Evolutionary conservation across 2,888 invertebrate species (phyloP).

Genomic region (Agrotis clavis): DNA sequence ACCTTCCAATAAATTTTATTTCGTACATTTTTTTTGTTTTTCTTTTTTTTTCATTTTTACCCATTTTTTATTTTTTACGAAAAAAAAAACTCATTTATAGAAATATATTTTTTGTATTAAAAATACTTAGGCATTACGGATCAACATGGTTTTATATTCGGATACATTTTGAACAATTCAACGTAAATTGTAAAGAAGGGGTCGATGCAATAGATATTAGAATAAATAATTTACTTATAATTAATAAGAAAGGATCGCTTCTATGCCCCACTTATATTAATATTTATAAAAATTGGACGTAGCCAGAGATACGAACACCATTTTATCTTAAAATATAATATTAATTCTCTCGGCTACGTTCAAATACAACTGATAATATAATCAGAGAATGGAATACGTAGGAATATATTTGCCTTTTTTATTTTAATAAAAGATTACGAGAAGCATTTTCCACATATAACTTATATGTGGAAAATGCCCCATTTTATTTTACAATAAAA

Average conservation of each 20-base stretch:
- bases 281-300: slow-evolving; percentile 6
- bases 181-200: slow-evolving; percentile 19
- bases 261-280: slow-evolving; percentile 46
- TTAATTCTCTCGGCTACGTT: slow-evolving; percentile 30
- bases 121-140: slow-evolving; percentile 39
- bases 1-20: slow-evolving; percentile 86
- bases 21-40: slow-evolving; percentile 78
- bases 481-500: not conserved
- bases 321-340: slow-evolving; percentile 2
- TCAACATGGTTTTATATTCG: slow-evolving; percentile 45
- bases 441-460: too few relatives aligned
- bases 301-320: slow-evolving; percentile 16
- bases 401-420: not conserved
- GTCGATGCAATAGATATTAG: slow-evolving; percentile 52
- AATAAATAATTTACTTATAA: slow-evolving; percentile 19
- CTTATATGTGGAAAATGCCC: not conserved
- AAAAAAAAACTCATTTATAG: slow-evolving; percentile 8
- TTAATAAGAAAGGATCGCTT: slow-evolving; percentile 29
- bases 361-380: not conserved
- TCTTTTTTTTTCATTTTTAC: slow-evolving; percentile 70
- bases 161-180: slow-evolving; percentile 23
- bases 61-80: not conserved
- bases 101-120: slow-evolving; percentile 30
- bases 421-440: not conserved
- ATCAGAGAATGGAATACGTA: not conserved